These are phyloP conservation scores for Pseudomyrmex concolor DNA, from an alignment of 1,140 invertebrate species.

Conservation along the genomic window DNA sequence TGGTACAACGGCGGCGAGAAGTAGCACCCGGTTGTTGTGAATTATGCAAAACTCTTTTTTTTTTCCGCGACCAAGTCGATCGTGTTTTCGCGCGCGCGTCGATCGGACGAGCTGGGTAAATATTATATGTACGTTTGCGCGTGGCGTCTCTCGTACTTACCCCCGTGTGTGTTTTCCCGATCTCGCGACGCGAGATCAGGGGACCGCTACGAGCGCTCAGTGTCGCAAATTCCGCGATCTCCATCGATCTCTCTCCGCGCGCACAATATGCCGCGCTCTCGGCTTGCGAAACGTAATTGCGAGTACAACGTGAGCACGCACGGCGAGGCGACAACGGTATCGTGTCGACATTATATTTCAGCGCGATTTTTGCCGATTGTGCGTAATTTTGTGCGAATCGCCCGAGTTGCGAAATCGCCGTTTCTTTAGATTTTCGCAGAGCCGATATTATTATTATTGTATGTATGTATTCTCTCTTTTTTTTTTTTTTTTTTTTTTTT, in stretches of 20 bases:
- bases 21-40: conserved; percentile 55
- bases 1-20: conserved; percentile 47
- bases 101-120: no score
- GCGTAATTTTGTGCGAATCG: no score
- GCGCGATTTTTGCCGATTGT: background rate
- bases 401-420: background rate
- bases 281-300: conserved; percentile 46
- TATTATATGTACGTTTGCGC: background rate
- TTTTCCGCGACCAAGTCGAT: background rate
- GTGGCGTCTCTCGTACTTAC: background rate
- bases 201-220: background rate
- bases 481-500: background rate
- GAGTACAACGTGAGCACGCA: conserved; percentile 4
- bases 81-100: background rate
- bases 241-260: background rate
- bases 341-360: conserved; percentile 32
- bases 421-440: no score
- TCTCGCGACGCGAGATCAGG: no score
- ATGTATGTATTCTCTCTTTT: background rate
- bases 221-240: background rate
- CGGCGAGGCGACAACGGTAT: background rate
- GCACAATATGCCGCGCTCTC: conserved; percentile 16
- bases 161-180: conserved; percentile 19
- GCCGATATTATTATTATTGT: background rate
- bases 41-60: conserved; percentile 71